Evolutionary conservation across 1,140 invertebrate genomes (phyloP).

Genomic region (Drosophila pallidifrons): DNA sequence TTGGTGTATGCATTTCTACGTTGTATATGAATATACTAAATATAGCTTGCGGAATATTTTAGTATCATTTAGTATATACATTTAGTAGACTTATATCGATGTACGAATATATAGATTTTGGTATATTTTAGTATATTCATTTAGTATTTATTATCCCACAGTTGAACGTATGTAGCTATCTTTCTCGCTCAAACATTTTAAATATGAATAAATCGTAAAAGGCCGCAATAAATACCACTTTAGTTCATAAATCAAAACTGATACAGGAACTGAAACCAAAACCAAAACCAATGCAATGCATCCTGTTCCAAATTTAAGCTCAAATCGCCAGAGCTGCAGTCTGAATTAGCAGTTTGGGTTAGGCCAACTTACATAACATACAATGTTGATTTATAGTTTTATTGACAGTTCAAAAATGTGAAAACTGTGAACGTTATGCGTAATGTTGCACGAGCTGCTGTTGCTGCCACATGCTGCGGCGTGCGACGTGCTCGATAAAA

Average conservation of each 20-base stretch:
- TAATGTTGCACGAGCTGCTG: too few species aligned
- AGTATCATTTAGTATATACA: too few species aligned
- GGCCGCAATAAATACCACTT: constrained; percentile 10
- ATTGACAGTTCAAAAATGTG: constrained; percentile 2
- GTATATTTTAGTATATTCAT: too few species aligned
- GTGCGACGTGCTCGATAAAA: not conserved
- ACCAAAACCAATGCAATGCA: constrained; percentile 3
- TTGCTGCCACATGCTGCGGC: not conserved
- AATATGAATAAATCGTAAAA: constrained; percentile 41
- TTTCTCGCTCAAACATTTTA: constrained; percentile 6
- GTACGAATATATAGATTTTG: too few species aligned
- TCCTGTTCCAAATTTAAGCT: not conserved
- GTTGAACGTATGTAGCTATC: too few species aligned
- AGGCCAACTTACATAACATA: not conserved
- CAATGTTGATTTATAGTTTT: constrained; percentile 32
- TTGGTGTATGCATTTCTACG: too few species aligned
- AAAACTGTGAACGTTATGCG: not conserved
- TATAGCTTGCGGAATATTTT: too few species aligned
- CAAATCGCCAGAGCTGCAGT: not conserved
- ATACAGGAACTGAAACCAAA: not conserved
- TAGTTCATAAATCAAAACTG: constrained; percentile 24
- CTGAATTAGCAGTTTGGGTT: not conserved
- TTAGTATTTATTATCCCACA: too few species aligned
- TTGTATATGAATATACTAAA: too few species aligned
- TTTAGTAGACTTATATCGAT: too few species aligned